Conservation (phyloP, 2,113 vertebrate genomes). For the Hypomesus transpacificus region DNA sequence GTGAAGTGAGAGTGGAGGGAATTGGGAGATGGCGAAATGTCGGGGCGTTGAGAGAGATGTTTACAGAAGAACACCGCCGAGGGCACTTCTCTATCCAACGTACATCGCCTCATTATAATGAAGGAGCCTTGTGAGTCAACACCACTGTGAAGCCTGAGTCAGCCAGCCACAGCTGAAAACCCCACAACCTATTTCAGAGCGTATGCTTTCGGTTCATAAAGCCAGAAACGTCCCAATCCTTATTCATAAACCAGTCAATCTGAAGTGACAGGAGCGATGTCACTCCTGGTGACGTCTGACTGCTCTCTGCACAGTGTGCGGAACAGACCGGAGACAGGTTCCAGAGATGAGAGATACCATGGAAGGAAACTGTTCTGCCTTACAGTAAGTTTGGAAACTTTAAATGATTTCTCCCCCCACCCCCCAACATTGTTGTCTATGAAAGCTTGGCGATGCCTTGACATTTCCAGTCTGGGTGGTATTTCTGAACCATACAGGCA, state of each 20-base stretch:
- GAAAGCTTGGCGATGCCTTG: slow-evolving; percentile 58
- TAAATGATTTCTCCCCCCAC: slow-evolving; percentile 59
- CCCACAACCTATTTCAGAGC: slow-evolving; percentile 55
- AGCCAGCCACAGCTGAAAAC: slow-evolving; percentile 50
- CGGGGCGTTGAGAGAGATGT: slow-evolving; percentile 62
- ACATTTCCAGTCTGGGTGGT: slow-evolving; percentile 70
- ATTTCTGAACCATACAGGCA: slow-evolving; percentile 69
- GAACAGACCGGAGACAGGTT: background rate
- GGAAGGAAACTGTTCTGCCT: slow-evolving; percentile 35
- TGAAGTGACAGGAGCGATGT: slow-evolving; percentile 20
- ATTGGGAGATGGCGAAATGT: slow-evolving; percentile 60
- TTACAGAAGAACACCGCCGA: slow-evolving; percentile 58
- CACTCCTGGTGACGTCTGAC: slow-evolving; percentile 10
- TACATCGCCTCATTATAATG: slow-evolving; percentile 65
- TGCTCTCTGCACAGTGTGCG: slow-evolving; percentile 11
- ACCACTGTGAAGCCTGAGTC: slow-evolving; percentile 56
- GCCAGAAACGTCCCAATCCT: slow-evolving; percentile 32
- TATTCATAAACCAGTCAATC: slow-evolving; percentile 41
- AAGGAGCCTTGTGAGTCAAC: slow-evolving; percentile 69
- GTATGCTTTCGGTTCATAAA: slow-evolving; percentile 38
- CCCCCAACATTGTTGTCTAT: slow-evolving; percentile 28
- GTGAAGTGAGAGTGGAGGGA: slow-evolving; percentile 45
- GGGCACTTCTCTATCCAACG: slow-evolving; percentile 56
- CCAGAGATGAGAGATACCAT: slow-evolving; percentile 36
- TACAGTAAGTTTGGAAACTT: slow-evolving; percentile 51